phyloP scores from a whole-genome alignment of 2,888 invertebrate genomes.

The Calameuta idolon region DNA sequence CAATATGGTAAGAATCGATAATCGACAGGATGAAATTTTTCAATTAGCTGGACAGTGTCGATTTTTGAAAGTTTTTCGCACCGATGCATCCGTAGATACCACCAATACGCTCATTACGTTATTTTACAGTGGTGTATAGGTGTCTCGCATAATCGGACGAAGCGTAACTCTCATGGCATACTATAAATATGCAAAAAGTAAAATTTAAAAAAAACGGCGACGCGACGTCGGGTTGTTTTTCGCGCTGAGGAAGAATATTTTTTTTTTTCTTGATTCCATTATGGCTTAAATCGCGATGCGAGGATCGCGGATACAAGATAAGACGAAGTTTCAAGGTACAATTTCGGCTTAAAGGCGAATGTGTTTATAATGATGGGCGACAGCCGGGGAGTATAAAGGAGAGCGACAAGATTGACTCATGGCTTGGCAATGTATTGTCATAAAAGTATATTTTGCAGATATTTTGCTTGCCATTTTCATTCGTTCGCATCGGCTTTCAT shows the following conservation, averaged over 20 bases:
- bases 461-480: constrained; percentile 61
- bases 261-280: background rate
- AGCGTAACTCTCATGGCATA: background rate
- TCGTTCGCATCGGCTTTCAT: constrained; percentile 51
- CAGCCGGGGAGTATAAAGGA: constrained; percentile 11
- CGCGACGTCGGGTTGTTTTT: background rate
- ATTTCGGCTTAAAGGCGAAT: constrained; percentile 1
- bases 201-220: background rate
- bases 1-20: background rate
- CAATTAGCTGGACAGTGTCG: background rate
- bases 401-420: constrained; percentile 28
- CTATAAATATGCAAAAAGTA: background rate
- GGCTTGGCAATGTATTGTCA: constrained; percentile 35
- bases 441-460: constrained; percentile 33
- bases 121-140: background rate
- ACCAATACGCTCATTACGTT: background rate
- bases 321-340: constrained; percentile 1
- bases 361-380: constrained; percentile 1
- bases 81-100: background rate
- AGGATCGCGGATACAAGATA: background rate
- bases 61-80: background rate
- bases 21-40: background rate
- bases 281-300: background rate
- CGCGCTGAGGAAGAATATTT: background rate
- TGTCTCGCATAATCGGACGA: background rate